Evolutionary conservation across 2,113 vertebrate genomes (phyloP), one percentile per base, ranked within the genome.

Genomic region (Pterocles gutturalis): DNA sequence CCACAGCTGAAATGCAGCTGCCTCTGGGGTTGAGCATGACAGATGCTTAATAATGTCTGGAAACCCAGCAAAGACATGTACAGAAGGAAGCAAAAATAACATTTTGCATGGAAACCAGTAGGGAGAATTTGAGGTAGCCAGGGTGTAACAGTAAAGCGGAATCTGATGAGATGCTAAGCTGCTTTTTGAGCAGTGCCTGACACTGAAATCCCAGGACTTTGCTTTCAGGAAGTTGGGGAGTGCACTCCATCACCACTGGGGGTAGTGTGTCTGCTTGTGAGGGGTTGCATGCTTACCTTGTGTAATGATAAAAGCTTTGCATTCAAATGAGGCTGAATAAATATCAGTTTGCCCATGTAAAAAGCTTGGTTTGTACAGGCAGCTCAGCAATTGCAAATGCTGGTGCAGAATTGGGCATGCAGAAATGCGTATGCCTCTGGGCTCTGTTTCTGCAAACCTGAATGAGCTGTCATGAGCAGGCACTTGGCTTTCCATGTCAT

Each of bases 11-110:
- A 97, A 91, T 54, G 77, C 77, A 91, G 80, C 41, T 87, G 83
- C 73, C 91, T 87, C 89, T 96, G 91, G 95, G 89, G 83, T 85
- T 51, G 78, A 62, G 66, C n/a, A 45, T 95, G 95, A 89, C 89
- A 91, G 77, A 87, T 80, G 58, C 65, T 92, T 93, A 95, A 92
- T 92, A 95, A 93, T 80, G 41, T 78, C 92, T 96, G 61, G 29
- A 95, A 95, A 85, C 25, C 13, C 73, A 87, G 58, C 1, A 29
- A 89, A 95, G 53, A 41, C 1, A 66, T 76, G 1, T 49, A 72
- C 69, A 85, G 57, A 78, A 92, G 57, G 36, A 89, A 79, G 69
- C 8, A 89, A 93, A 92, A 85, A 1, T 41, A 92, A 55, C 28
- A 53, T 26, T 92, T 81, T 67, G 45, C 41, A 81, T 61, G 61